A percentile compares a stretch with the other conserved stretches of the same genome.
Evolutionary conservation across 2,113 vertebrate species (phyloP).

Genomic region (Phaetusa simplex): DNA sequence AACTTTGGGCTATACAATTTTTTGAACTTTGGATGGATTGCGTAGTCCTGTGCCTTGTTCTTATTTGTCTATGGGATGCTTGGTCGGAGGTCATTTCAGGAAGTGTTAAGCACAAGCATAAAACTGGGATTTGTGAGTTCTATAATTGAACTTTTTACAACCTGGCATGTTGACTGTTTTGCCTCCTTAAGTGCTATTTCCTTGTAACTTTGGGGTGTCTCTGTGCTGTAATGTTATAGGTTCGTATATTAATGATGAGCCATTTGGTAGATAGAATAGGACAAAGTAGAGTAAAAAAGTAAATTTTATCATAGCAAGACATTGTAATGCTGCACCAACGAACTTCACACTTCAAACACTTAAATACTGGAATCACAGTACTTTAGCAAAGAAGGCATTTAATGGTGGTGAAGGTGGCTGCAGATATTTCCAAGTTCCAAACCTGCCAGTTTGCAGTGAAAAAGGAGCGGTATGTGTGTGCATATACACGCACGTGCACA

Average conservation of each 20-base stretch:
- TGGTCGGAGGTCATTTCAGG: neutral
- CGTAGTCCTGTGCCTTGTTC: neutral
- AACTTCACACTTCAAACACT: neutral
- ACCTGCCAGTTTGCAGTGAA: neutral
- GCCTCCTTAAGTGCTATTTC: neutral
- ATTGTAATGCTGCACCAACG: neutral
- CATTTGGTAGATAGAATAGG: neutral
- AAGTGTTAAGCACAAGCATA: neutral
- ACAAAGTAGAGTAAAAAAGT: neutral
- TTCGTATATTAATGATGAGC: neutral
- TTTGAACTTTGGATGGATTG: neutral
- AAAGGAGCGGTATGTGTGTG: neutral
- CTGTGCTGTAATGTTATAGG: neutral
- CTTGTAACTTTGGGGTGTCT: neutral
- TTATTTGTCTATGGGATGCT: neutral
- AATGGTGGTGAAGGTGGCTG: neutral
- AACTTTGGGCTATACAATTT: neutral
- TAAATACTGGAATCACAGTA: neutral
- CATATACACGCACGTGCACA: accelerated
- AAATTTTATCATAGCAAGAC: neutral
- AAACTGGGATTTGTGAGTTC: neutral
- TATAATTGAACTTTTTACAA: neutral
- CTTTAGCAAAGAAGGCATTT: neutral
- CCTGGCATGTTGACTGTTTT: neutral
- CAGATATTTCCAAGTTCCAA: neutral